phyloP scores from a whole-genome alignment of 2,888 invertebrate species.

The Sipha maydis region DNA sequence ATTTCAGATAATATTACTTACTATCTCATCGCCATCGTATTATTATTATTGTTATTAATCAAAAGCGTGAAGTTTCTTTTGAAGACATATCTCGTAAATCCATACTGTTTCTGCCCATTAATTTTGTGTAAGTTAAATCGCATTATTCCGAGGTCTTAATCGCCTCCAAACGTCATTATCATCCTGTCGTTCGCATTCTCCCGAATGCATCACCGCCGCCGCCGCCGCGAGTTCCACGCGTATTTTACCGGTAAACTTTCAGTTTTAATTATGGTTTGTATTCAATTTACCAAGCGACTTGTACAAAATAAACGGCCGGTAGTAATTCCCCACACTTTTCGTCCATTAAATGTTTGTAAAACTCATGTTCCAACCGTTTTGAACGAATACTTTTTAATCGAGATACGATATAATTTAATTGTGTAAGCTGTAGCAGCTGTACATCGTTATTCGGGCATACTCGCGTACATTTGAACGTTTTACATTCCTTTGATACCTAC shows the following conservation, averaged over 20 bases:
- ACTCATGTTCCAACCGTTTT: not conserved
- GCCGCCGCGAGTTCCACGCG: not conserved
- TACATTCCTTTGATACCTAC: not conserved
- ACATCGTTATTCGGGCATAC: not conserved
- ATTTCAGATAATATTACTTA: constrained; percentile 4
- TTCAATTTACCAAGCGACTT: constrained; percentile 27
- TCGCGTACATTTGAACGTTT: not conserved
- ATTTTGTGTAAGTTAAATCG: constrained; percentile 32
- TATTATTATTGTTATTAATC: constrained; percentile 21
- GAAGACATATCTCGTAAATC: constrained; percentile 24
- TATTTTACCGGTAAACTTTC: constrained; percentile 32
- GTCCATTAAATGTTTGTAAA: not conserved
- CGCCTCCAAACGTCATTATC: constrained; percentile 31
- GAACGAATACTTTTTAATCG: not conserved
- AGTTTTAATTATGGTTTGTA: constrained; percentile 41
- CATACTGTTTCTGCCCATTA: constrained; percentile 35
- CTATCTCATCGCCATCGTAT: constrained; percentile 1
- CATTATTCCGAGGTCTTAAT: constrained; percentile 32
- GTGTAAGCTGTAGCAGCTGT: not conserved
- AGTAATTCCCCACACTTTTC: not conserved
- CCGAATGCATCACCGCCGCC: not conserved
- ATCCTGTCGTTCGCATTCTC: constrained; percentile 37
- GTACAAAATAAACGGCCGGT: constrained; percentile 26
- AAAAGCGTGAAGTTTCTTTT: constrained; percentile 12
- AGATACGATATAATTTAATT: not conserved